These are phyloP conservation scores for Pagrus major DNA, from an alignment of 2,113 vertebrate genomes.

Conservation along the genomic window DNA sequence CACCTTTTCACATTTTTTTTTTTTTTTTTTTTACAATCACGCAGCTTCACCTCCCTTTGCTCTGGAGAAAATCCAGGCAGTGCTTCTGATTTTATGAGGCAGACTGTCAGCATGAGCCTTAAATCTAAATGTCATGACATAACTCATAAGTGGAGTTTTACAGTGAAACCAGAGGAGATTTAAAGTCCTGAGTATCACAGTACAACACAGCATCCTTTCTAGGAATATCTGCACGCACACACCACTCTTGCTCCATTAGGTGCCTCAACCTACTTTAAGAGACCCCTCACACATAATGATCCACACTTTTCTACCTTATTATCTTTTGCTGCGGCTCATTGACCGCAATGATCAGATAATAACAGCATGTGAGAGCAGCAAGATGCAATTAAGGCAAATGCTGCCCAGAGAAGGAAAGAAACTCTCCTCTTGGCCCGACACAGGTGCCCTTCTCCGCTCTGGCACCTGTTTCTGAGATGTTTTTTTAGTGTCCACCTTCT, in stretches of 20 bases:
- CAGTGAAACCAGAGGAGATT: background rate
- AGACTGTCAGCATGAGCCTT: background rate
- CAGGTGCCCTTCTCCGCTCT: slow-evolving; percentile 42
- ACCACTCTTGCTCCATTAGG: slow-evolving; percentile 15
- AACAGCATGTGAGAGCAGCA: slow-evolving; percentile 26
- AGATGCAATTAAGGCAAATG: slow-evolving; percentile 32
- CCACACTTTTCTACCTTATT: slow-evolving; percentile 46
- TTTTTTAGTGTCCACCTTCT: background rate
- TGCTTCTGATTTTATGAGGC: background rate
- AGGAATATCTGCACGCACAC: background rate
- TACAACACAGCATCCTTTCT: background rate
- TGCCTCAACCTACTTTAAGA: background rate
- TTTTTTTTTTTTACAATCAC: slow-evolving; percentile 1
- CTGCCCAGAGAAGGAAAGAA: slow-evolving; percentile 5
- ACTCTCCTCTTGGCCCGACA: slow-evolving; percentile 38
- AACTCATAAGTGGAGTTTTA: background rate
- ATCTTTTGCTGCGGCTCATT: slow-evolving; percentile 52
- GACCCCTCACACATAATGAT: slow-evolving; percentile 33
- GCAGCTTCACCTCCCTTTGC: background rate
- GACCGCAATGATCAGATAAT: slow-evolving; percentile 55
- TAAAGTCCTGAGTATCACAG: background rate
- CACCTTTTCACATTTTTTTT: background rate
- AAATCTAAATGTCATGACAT: background rate
- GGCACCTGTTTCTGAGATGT: slow-evolving; percentile 30
- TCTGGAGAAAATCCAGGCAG: background rate